A percentile compares a stretch with the other conserved stretches of the same genome.
Conservation (phyloP, 23 tunicate species). For the Halocynthia aurantium region DNA sequence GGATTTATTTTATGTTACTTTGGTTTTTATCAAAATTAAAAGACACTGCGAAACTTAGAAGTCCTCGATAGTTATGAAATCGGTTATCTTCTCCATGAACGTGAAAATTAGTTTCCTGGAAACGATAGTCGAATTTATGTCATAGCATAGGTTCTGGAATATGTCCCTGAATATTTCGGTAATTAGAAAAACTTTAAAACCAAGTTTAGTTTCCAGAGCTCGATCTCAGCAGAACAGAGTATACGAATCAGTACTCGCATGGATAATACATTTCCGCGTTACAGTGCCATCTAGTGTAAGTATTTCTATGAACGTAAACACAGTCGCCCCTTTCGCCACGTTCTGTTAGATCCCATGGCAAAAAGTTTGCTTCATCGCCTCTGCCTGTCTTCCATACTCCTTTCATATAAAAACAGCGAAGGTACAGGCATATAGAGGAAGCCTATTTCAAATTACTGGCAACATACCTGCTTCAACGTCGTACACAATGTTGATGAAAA, state of each 20-base stretch:
- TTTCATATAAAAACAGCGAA: not conserved
- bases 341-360: constrained; percentile 23
- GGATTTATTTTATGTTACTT: too few relatives aligned
- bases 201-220: too few relatives aligned
- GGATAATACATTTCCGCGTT: constrained; percentile 41
- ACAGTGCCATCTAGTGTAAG: constrained; percentile 56
- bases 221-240: not conserved
- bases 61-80: too few relatives aligned
- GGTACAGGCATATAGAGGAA: not conserved
- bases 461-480: constrained; percentile 26
- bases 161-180: too few relatives aligned
- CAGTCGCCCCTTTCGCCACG: constrained; percentile 37
- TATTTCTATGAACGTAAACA: constrained; percentile 43
- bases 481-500: constrained; percentile 48
- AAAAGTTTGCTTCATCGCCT: constrained; percentile 24
- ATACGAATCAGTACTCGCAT: constrained; percentile 29
- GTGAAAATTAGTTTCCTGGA: too few relatives aligned
- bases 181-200: too few relatives aligned
- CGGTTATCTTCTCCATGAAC: too few relatives aligned
- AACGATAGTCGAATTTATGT: too few relatives aligned
- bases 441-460: not conserved
- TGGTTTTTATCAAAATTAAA: too few relatives aligned
- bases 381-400: constrained; percentile 45
- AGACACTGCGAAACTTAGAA: too few relatives aligned
- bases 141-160: too few relatives aligned